These are phyloP conservation scores for Harpalus rufipes DNA, from an alignment of 2,888 invertebrate species.

Conservation along the genomic window DNA sequence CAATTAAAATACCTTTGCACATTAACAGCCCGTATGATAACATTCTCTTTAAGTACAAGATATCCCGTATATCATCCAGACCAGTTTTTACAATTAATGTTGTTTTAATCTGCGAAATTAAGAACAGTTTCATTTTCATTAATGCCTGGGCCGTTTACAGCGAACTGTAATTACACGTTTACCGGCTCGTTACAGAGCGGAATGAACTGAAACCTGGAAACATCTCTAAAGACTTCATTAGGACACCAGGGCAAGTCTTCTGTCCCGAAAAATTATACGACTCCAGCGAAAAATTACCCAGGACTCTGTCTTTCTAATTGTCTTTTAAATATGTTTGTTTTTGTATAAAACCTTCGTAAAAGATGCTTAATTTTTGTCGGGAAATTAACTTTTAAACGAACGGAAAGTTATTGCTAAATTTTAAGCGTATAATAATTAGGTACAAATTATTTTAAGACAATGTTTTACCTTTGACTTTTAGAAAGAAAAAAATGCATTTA, in stretches of 20 bases:
- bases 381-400: conserved; percentile 1
- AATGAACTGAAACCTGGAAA: conserved; percentile 50
- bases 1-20: conserved; percentile 5
- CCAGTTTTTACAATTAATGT: conserved; percentile 63
- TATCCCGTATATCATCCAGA: conserved; percentile 46
- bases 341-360: conserved; percentile 17
- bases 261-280: conserved; percentile 49
- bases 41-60: conserved; percentile 21
- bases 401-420: not conserved
- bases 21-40: not conserved
- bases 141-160: conserved; percentile 43
- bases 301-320: conserved; percentile 19
- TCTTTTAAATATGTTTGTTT: conserved; percentile 44
- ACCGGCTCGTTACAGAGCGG: conserved; percentile 60
- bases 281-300: conserved; percentile 35
- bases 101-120: conserved; percentile 66
- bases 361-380: conserved; percentile 8
- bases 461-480: not conserved
- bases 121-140: conserved; percentile 66
- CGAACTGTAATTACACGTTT: conserved; percentile 60
- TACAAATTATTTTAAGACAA: not conserved
- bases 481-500: not conserved
- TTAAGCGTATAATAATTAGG: not conserved
- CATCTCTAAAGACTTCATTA: conserved; percentile 59
- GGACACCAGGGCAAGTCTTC: conserved; percentile 30